Percentiles rank a stretch among this genome's conserved stretches.
phyloP scores from a whole-genome alignment of 2,797 vertebrate genomes.

The Naso thynnoides region DNA sequence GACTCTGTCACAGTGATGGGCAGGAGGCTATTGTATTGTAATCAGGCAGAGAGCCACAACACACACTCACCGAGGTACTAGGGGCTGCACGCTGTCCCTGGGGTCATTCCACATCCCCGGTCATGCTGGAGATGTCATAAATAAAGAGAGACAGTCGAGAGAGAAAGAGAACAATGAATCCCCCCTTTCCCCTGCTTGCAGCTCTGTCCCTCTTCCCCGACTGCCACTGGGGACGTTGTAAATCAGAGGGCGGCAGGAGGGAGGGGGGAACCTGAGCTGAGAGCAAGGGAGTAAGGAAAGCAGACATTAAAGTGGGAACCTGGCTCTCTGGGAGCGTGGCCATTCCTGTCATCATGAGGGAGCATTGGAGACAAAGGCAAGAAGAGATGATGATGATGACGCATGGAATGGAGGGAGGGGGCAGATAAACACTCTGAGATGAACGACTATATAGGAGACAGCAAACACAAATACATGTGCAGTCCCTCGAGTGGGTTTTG shows the following conservation, averaged over 20 bases:
- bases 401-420: neutral
- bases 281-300: conserved; percentile 68
- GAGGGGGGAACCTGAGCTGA: conserved; percentile 68
- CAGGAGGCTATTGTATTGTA: conserved; percentile 69
- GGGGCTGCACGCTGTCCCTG: conserved; percentile 57
- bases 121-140: conserved; percentile 79
- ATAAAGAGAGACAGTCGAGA: conserved; percentile 74
- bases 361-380: conserved; percentile 69
- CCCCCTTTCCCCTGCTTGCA: conserved; percentile 47
- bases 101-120: conserved; percentile 71
- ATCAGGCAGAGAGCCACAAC: conserved; percentile 63
- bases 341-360: conserved; percentile 65
- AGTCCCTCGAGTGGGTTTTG: conserved; percentile 10
- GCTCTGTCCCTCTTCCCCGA: conserved; percentile 47
- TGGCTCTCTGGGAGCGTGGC: conserved; percentile 47
- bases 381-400: conserved; percentile 50
- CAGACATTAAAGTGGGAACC: conserved; percentile 77
- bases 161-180: conserved; percentile 76
- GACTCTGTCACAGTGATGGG: conserved; percentile 74
- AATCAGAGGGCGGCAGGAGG: conserved; percentile 75
- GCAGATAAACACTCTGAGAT: neutral
- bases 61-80: conserved; percentile 43
- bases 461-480: conserved; percentile 32
- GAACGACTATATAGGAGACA: conserved; percentile 38
- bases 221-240: conserved; percentile 76